Evolutionary conservation across 2,113 vertebrate genomes (phyloP).

Genomic region (Tretioscincus oriximinensis): DNA sequence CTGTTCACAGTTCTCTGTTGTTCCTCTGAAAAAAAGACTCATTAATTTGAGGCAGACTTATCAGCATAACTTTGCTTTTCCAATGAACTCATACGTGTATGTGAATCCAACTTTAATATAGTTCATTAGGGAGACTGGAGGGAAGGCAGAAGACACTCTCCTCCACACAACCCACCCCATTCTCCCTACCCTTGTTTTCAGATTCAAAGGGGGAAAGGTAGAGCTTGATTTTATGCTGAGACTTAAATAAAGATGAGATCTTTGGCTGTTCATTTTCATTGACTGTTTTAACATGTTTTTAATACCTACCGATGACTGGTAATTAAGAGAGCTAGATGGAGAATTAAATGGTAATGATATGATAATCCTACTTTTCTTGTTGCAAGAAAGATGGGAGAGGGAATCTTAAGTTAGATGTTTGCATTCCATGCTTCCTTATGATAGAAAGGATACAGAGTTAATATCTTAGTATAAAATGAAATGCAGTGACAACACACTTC

Average conservation of each 20-base stretch:
- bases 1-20: background rate
- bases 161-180: too few species aligned
- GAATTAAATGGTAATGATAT: background rate
- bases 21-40: slow-evolving; percentile 5
- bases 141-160: too few species aligned
- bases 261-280: background rate
- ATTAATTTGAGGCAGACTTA: background rate
- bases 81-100: background rate
- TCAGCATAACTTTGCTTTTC: background rate
- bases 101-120: too few species aligned
- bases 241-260: background rate
- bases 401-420: background rate
- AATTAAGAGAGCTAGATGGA: background rate
- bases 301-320: background rate
- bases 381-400: background rate
- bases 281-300: background rate
- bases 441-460: background rate
- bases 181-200: background rate
- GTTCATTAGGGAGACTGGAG: background rate
- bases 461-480: background rate
- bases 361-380: background rate
- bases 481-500: background rate
- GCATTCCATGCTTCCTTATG: background rate
- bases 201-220: background rate
- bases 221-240: too few species aligned